phyloP scores from a whole-genome alignment of 1,140 invertebrate genomes.

The Diploscapter pachys region DNA sequence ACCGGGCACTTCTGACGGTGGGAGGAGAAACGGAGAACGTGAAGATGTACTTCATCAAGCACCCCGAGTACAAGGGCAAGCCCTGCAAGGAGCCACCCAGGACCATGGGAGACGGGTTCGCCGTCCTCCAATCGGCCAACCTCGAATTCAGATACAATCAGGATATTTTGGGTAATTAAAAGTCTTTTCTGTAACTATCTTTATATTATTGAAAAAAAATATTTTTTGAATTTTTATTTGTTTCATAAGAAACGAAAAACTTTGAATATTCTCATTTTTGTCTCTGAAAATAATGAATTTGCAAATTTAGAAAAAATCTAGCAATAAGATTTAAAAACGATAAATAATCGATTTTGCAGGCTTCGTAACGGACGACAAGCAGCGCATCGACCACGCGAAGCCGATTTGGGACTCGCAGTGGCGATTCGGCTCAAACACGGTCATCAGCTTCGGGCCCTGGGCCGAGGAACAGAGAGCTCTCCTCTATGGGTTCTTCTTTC shows the following conservation, averaged over 20 bases:
- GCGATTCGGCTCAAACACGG: conserved; percentile 78
- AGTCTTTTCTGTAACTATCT: neutral
- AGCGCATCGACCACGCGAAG: conserved; percentile 5
- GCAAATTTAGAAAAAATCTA: conserved; percentile 7
- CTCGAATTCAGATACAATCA: conserved; percentile 55
- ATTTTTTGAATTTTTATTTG: neutral
- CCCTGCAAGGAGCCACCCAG: conserved; percentile 72
- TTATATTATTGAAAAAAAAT: neutral
- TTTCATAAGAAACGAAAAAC: no score
- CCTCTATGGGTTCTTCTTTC: conserved; percentile 93
- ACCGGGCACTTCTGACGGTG: conserved; percentile 71
- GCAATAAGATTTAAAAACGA: neutral
- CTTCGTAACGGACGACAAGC: conserved; percentile 33
- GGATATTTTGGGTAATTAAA: conserved; percentile 48
- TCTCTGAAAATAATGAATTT: no score
- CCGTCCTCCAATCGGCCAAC: conserved; percentile 87
- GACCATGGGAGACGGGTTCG: conserved; percentile 97
- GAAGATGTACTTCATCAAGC: conserved; percentile 64
- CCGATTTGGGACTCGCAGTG: conserved; percentile 52
- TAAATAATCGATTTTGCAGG: conserved; percentile 36
- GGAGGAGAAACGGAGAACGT: conserved; percentile 75
- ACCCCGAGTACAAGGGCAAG: conserved; percentile 66
- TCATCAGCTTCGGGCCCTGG: conserved; percentile 97
- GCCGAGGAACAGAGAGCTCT: conserved; percentile 91
- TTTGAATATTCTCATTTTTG: no score